A percentile compares a stretch with the other conserved stretches of the same genome.
These are phyloP conservation scores for honey bee (Apis mellifera) DNA, from an alignment of 1,140 invertebrate genomes.

Conservation along the genomic window Amel_HAv3.1 CM009935.2:7488501-7489000, in stretches of 20 bases:
- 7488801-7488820: constrained; percentile 69
- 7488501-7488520: neutral
- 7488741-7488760: constrained; percentile 72
- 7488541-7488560: constrained; percentile 7
- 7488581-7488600: constrained; percentile 24
- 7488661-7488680: constrained; percentile 66
- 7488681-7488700: constrained; percentile 76
- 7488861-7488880: neutral
- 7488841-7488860: no score
- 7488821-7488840: constrained; percentile 49
- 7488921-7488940: constrained; percentile 67
- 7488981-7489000: constrained; percentile 78
- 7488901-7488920: constrained; percentile 54
- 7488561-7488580: constrained; percentile 11
- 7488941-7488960: constrained; percentile 78
- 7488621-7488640: constrained; percentile 53
- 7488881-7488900: neutral
- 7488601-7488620: constrained; percentile 20
- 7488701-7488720: constrained; percentile 69
- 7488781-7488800: constrained; percentile 75
- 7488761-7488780: constrained; percentile 72
- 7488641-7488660: constrained; percentile 37
- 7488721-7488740: constrained; percentile 71
- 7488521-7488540: constrained; percentile 18
- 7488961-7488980: constrained; percentile 75